A percentile compares a stretch with the other conserved stretches of the same genome.
phyloP scores from a whole-genome alignment of 30 jellyfish, hydroid and myxozoan genomes.

The Morbakka virulenta region DNA sequence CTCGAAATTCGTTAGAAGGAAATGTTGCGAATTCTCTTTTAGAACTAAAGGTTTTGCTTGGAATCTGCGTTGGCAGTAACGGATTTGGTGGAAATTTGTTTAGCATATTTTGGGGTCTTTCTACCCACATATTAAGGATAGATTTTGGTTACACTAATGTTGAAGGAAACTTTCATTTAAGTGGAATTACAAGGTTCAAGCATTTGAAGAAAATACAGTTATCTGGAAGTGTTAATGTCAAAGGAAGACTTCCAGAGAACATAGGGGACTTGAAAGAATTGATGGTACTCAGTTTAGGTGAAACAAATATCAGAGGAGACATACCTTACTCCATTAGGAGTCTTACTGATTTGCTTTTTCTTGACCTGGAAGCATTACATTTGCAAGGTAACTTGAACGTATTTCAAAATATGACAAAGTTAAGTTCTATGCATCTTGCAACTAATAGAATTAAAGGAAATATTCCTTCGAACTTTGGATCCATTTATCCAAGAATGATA shows the following conservation, averaged over 20 bases:
- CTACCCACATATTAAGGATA: slow-evolving; percentile 17
- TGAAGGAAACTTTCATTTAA: slow-evolving; percentile 6
- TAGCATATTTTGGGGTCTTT: not conserved
- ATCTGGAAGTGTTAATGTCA: slow-evolving; percentile 8
- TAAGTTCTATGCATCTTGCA: slow-evolving; percentile 28
- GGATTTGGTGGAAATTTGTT: not conserved
- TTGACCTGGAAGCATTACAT: slow-evolving; percentile 37
- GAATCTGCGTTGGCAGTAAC: slow-evolving; percentile 18
- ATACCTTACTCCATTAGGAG: slow-evolving; percentile 30
- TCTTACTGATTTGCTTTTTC: slow-evolving; percentile 29
- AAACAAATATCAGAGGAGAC: slow-evolving; percentile 26
- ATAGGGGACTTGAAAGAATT: slow-evolving; percentile 26
- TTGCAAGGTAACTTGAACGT: slow-evolving; percentile 13
- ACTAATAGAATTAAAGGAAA: slow-evolving; percentile 26
- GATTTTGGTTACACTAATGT: slow-evolving; percentile 8
- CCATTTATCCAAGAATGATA: slow-evolving; percentile 11
- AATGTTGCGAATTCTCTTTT: not conserved
- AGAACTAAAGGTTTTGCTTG: slow-evolving; percentile 21
- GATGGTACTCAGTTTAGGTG: slow-evolving; percentile 48
- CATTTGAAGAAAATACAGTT: slow-evolving; percentile 31
- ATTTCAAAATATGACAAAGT: slow-evolving; percentile 23
- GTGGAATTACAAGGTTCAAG: not conserved
- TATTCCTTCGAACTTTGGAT: slow-evolving; percentile 39
- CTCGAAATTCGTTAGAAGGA: slow-evolving; percentile 24
- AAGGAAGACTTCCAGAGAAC: slow-evolving; percentile 28